phyloP scores from a whole-genome alignment of 1,140 invertebrate species.

The Drosophila nasuta region DNA sequence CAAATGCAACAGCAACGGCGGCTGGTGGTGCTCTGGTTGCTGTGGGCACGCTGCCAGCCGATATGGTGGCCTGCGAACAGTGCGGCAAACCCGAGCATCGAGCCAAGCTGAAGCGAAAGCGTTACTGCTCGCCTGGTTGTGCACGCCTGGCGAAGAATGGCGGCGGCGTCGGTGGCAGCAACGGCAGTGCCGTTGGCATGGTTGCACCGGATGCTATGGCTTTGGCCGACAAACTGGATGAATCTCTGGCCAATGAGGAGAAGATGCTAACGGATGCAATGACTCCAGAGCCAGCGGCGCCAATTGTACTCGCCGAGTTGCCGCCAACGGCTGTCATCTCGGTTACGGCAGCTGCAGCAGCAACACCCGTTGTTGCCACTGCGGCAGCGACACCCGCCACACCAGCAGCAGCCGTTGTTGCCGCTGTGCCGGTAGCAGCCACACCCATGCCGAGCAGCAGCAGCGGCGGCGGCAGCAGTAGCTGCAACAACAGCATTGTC shows the following conservation, averaged over 20 bases:
- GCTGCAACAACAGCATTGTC: constrained; percentile 15
- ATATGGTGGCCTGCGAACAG: constrained; percentile 90
- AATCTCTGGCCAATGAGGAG: constrained; percentile 66
- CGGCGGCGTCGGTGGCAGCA: constrained; percentile 19
- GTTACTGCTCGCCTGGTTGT: constrained; percentile 89
- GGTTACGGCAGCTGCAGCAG: neutral
- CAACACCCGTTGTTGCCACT: constrained; percentile 14
- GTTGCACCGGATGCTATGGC: constrained; percentile 64
- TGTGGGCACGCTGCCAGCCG: constrained; percentile 57
- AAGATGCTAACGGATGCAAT: constrained; percentile 69
- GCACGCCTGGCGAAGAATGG: constrained; percentile 64
- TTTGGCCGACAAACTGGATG: constrained; percentile 66
- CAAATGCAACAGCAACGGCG: neutral
- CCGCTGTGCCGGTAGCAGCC: constrained; percentile 9
- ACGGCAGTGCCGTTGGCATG: constrained; percentile 55
- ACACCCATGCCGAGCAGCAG: constrained; percentile 11
- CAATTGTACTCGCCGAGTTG: constrained; percentile 9
- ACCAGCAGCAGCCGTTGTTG: neutral
- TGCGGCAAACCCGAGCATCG: constrained; percentile 91
- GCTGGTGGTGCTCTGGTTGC: constrained; percentile 2
- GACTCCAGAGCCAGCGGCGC: constrained; percentile 20
- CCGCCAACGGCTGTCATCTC: neutral
- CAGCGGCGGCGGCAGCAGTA: neutral
- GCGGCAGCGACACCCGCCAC: constrained; percentile 19
- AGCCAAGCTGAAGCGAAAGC: constrained; percentile 90